Conservation (phyloP, 2,113 vertebrate species). For the Paracanthobrama guichenoti region DNA sequence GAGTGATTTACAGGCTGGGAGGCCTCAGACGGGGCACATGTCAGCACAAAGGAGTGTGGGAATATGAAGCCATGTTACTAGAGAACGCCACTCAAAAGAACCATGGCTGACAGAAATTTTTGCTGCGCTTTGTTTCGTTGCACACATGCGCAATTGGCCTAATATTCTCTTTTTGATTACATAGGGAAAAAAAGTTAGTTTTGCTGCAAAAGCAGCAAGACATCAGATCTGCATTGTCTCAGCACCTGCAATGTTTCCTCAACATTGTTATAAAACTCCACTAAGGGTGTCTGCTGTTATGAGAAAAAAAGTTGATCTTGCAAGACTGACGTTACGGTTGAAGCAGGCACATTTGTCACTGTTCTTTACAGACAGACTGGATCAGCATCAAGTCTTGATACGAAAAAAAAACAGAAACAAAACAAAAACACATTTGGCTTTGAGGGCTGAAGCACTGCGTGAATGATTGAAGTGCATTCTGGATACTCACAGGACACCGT, state of each 20-base stretch:
- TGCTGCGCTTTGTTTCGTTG: neutral
- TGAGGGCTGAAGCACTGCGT: conserved; percentile 6
- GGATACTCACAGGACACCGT: conserved; percentile 86
- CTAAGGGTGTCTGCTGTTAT: conserved; percentile 1
- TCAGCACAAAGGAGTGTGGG: neutral
- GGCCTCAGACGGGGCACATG: conserved; percentile 17
- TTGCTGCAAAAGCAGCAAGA: neutral
- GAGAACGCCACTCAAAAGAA: neutral
- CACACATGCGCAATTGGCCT: neutral
- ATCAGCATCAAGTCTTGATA: conserved; percentile 30
- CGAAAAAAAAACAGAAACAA: neutral
- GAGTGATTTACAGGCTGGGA: conserved; percentile 25
- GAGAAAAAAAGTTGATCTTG: conserved; percentile 25
- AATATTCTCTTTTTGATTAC: neutral
- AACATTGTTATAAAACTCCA: conserved; percentile 29
- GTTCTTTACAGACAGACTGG: conserved; percentile 5
- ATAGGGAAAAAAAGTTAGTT: neutral
- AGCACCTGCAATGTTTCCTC: conserved; percentile 8
- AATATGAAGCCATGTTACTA: conserved; percentile 28
- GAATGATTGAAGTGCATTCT: conserved; percentile 32
- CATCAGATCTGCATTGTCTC: conserved; percentile 12
- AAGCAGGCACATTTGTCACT: conserved; percentile 24
- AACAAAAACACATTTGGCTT: conserved; percentile 13
- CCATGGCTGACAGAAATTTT: neutral
- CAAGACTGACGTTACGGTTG: conserved; percentile 9